Evolutionary conservation across 64 coral and sea anemone species (phyloP), one percentile per base, ranked within the genome.

Genomic region (Stichodactyla helianthus): DNA sequence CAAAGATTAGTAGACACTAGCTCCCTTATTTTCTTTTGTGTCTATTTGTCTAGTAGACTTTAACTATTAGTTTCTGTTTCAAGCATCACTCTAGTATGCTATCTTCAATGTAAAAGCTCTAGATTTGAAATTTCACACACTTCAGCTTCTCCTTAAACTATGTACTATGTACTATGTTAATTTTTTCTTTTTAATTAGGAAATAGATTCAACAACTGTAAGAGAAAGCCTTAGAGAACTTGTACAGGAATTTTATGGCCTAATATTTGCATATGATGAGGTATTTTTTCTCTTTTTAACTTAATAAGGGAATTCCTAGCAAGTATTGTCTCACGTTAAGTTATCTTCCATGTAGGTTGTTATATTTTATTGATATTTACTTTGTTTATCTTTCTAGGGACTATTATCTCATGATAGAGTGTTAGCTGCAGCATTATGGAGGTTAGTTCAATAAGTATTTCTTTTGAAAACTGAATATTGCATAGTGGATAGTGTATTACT

Each of bases 241-340:
- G 79, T 90, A 5, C 88, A 93, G 65, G 91, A 95, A 31, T 99
- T 95, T 79, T 95, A 99, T 91, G 97, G 97, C 20, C 90, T 99
- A 0, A 95, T 94, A 71, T 90, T 99, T 67, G 97, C 93, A 68
- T 95, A 95, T 62, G 97, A 99, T 54, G 97, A 99, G 91, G 94
- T 95, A 88, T 54, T 18, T 5, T 2, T 17, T 60, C 18, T 17
- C 4, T 17, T 13, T 60, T 17, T n/a, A 53, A 12, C 18, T 82
- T 18, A 52, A 54, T 23, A 60, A 60, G 10, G 13, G 59, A 17
- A 52, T 82, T 52, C 35, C 35, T 44, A 44, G 35, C 35, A 44
- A 44, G 2, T 3, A 44, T 44, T 44, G 35, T 44, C 35, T 2
- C 35, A 44, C 0, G 35, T 44, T 44, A 3, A 44, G 35, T 1